Evolutionary conservation across 2,113 vertebrate genomes (phyloP), one percentile per base, ranked within the genome.

Genomic region (Redunca redunca): DNA sequence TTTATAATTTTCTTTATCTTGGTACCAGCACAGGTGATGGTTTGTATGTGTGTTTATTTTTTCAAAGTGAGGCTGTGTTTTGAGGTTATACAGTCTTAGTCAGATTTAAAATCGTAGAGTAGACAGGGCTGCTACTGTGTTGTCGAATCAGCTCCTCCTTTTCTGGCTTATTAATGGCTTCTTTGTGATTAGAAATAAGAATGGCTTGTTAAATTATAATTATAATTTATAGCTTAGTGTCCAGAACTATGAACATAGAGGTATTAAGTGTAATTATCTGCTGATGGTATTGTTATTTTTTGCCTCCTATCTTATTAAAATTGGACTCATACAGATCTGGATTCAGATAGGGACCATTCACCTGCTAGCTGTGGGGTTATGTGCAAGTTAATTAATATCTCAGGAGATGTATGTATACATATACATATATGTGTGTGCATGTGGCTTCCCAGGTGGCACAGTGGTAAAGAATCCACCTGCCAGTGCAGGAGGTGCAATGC

Each of bases 131-230:
- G 30, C 67, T 43, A 71, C 91, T 88, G 50, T 90, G 88, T 96
- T 89, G 57, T 80, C 89, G 97, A 97, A 97, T 97, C 81, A 97
- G 55, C 78, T 95, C 95, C 96, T 97, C 97, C 23, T 53, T 95
- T 97, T 96, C 86, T 60, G 58, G 40, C 78, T 97, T 97, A 97
- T 97, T 97, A 97, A 94, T 97, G 95, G 57, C 93, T 97, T 90
- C 92, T 97, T 91, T 97, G 89, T 97, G 97, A 97, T 95, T 97
- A 94, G 82, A 97, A 97, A 84, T 94, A 86, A 96, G 93, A 97
- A 91, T 53, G 60, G 50, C 40, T 93, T 97, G 26, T 92, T 90
- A 88, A 95, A 91, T 97, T 93, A 71, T 85, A 96, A 93, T 97
- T 97, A 71, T 77, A 90, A 77, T 40, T 91, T 81, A 50, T 58